Conservation (phyloP, 2,797 vertebrate genomes). For the Tamandua tetradactyla region DNA sequence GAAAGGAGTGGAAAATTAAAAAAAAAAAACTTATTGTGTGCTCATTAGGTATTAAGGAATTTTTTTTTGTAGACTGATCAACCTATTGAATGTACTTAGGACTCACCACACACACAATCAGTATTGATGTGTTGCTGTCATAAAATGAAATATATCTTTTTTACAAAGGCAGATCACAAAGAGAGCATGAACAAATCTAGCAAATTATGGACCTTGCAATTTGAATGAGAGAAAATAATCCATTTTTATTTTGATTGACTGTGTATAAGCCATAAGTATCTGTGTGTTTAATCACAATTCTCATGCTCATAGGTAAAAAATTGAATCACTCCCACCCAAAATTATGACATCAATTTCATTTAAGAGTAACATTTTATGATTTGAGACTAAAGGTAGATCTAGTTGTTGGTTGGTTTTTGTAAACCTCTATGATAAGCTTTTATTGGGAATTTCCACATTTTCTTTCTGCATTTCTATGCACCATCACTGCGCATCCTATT, state of each 20-base stretch:
- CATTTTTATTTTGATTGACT: not conserved
- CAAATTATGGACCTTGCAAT: not conserved
- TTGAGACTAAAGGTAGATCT: not conserved
- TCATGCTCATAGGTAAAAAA: not conserved
- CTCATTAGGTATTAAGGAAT: not conserved
- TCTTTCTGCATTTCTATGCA: not conserved
- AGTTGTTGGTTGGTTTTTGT: not conserved
- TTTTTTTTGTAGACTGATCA: not conserved
- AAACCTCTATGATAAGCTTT: not conserved
- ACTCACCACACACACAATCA: not conserved
- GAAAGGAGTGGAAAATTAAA: not conserved
- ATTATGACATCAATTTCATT: not conserved
- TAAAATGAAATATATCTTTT: not conserved
- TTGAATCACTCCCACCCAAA: not conserved
- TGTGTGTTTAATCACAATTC: not conserved
- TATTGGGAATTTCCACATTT: not conserved
- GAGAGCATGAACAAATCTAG: not conserved
- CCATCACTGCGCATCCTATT: not conserved
- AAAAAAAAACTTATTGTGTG: too few species aligned
- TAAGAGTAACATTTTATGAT: not conserved
- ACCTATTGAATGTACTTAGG: not conserved
- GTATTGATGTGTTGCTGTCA: not conserved
- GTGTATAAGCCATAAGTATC: not conserved
- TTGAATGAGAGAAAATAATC: not conserved
- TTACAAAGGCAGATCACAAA: not conserved